Base-by-base conservation (phyloP, 2,888 invertebrate genomes). In the Alsophila aescularia region DNA sequence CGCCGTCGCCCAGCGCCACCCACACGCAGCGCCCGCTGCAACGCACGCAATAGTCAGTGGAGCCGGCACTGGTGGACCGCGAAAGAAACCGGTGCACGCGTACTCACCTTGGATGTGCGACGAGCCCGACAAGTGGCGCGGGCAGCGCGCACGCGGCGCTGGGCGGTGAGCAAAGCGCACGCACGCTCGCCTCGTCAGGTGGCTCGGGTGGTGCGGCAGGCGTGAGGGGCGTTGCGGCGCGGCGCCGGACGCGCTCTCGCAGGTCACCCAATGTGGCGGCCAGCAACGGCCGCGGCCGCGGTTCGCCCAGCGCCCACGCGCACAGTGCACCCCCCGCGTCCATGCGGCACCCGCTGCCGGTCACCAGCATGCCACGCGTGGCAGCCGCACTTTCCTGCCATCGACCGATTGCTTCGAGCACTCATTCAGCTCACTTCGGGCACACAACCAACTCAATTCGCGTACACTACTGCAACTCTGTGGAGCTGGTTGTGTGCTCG, bases 1-100 rank as follows among this genome's bases (percentile, higher is more conserved):
- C 66, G 47, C 80, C 83, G 54, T 67, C 74, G 13, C 64, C 44
- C 48, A 73, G 70, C 60, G 70, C 61, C 52, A 72, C 79, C 85
- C 85, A 85, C 64, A 79, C 64, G 63, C 78, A 75, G 1, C 75
- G 70, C 6, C 71, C 77, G 44, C 85, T 85, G 73, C 1, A 44
- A 61, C 50, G 49, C 16, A 13, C 15, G 12, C 0, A 2, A 9
- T 14, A 0, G 35, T 24, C 21, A 16, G 15, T 4, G n/a, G 35
- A 6, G 2, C 4, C 13, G 6, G 8, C 13, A 13, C 12, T 12
- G 16, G 9, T 16, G 7, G 4, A 29, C 31, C 10, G 18, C 5
- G 8, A 16, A 15, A 7, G 15, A n/a, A n/a, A n/a, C 7, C 12
- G 6, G 15, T 8, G 3, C 3, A 9, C n/a, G 10, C 13, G n/a